phyloP scores from a whole-genome alignment of 2,888 invertebrate species.

The Aphidius colemani region DNA sequence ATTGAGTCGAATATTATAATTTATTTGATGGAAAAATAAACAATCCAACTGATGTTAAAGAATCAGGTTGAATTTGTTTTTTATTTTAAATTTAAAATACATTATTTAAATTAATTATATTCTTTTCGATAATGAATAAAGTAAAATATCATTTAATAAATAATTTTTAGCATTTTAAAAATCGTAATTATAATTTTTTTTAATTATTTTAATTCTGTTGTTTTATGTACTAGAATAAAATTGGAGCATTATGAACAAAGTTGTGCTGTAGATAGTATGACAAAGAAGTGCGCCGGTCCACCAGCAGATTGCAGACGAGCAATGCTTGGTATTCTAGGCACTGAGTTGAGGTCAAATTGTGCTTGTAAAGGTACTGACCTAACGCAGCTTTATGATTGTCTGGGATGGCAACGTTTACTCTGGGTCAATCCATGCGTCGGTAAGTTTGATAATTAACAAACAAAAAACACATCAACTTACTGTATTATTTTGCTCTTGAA shows the following conservation, averaged over 20 bases:
- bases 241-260: constrained; percentile 88
- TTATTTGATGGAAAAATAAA: too few species aligned
- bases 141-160: too few species aligned
- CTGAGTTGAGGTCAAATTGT: constrained; percentile 85
- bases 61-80: too few species aligned
- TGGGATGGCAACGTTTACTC: constrained; percentile 86
- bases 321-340: constrained; percentile 85
- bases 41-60: too few species aligned
- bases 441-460: constrained; percentile 61
- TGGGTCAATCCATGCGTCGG: constrained; percentile 95
- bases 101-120: neutral
- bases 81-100: too few species aligned
- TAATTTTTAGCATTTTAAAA: neutral
- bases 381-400: constrained; percentile 82
- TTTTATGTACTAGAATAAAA: constrained; percentile 58
- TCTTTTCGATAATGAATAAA: neutral
- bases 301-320: constrained; percentile 84
- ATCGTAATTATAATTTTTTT: neutral
- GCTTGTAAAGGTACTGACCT: constrained; percentile 87
- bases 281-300: constrained; percentile 86
- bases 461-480: neutral
- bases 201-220: neutral
- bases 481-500: too few species aligned
- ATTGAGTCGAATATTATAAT: too few species aligned
- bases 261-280: constrained; percentile 88